phyloP scores from a whole-genome alignment of 2,888 invertebrate species.

The Sussaba pulchella region DNA sequence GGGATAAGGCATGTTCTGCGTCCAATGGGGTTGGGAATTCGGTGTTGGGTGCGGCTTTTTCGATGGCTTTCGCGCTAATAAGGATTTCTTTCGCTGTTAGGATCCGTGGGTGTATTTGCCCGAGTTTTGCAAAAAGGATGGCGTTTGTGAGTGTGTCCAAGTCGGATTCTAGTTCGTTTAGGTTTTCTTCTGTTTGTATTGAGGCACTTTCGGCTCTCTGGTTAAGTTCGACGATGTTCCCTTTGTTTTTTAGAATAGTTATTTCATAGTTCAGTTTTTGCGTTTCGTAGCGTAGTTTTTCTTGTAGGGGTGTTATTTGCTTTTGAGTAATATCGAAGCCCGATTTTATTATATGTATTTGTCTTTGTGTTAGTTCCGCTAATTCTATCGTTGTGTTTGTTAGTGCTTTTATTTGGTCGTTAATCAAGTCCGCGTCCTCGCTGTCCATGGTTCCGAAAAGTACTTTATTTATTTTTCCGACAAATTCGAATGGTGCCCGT shows the following conservation, averaged over 20 bases:
- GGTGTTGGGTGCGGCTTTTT: neutral
- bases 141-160: neutral
- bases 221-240: neutral
- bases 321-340: constrained; percentile 1
- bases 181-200: neutral
- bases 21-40: neutral
- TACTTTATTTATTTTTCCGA: constrained; percentile 15
- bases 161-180: neutral
- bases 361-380: neutral
- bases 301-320: neutral
- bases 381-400: constrained; percentile 2
- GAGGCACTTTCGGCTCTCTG: neutral
- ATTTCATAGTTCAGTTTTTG: neutral
- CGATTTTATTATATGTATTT: neutral
- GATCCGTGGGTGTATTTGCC: too few relatives aligned
- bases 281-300: too few relatives aligned
- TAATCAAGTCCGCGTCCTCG: constrained; percentile 17
- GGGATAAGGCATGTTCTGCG: neutral
- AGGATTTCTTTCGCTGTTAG: too few relatives aligned
- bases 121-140: too few relatives aligned
- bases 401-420: constrained; percentile 4
- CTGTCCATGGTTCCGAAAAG: constrained; percentile 28
- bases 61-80: neutral
- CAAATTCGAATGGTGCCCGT: neutral
- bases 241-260: neutral